Evolutionary conservation across 2,888 invertebrate species (phyloP), one percentile per base, ranked within the genome.

Genomic region (Galerucella calmariensis): DNA sequence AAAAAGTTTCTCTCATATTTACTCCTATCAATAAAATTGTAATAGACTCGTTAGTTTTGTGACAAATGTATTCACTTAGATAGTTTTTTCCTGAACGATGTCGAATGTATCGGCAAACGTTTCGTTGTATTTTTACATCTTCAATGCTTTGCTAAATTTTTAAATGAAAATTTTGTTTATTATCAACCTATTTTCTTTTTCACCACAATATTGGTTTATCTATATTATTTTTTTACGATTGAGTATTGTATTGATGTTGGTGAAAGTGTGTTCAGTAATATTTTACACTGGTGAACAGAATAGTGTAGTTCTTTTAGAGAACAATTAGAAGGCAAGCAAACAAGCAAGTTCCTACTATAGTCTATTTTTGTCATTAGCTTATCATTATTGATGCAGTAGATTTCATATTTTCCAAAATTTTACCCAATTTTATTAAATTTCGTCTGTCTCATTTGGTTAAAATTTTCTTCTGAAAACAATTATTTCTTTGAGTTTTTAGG

Each of bases 211-310:
- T 51, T 51, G n/a, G 9, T 9, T 56, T 1, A 56, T 20, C 16
- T 56, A 56, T 16, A 16, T 56, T 56, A 56, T 56, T 56, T 56
- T 53, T 56, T 16, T 56, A 56, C 51, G n/a, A 56, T 20, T 20
- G n/a, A 20, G 16, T n/a, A 20, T 16, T 56, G 20, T 56, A 56
- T 56, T 56, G 56, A 56, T 56, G 56, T 56, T 16, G 56, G 20
- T 56, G 20, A 10, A 56, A 16, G 20, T 56, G 20, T 20, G 56
- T 56, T 51, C 16, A 10, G 20, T 56, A 56, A 56, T 56, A n/a
- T 9, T 56, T 56, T 56, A 20, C 20, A 56, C 20, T 56, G 16
- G 10, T 16, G 10, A 20, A 56, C 56, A 20, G 9, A 56, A 20
- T 56, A 2, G 56, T 56, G 56, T 56, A 16, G 16, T 53, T 16